phyloP scores from a whole-genome alignment of 2,888 invertebrate genomes.

The Oxystoma pomonae region DNA sequence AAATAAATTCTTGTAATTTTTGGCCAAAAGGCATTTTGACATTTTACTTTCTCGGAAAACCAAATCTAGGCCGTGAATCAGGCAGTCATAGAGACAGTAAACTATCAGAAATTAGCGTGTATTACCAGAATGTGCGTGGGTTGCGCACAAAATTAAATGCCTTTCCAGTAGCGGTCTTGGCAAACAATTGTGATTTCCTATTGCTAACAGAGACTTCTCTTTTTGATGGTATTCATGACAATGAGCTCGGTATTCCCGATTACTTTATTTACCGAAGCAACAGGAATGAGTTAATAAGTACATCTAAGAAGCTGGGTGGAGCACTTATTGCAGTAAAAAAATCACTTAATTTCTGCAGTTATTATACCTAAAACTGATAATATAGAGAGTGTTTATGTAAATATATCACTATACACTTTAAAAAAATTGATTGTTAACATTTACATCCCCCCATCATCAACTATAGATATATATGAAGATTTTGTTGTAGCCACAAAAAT shows the following conservation, averaged over 20 bases:
- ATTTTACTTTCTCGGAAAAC: not conserved
- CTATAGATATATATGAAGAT: too few species aligned
- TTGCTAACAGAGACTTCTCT: not conserved
- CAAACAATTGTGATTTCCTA: not conserved
- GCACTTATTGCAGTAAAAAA: not conserved
- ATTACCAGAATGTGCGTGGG: not conserved
- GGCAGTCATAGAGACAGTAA: not conserved
- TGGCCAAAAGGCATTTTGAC: not conserved
- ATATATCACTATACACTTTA: too few species aligned
- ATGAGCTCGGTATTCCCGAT: not conserved
- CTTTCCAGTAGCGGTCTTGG: not conserved
- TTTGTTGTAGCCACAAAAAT: too few species aligned
- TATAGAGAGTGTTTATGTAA: too few species aligned
- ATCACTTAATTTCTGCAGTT: too few species aligned
- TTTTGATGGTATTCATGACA: not conserved
- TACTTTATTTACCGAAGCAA: not conserved
- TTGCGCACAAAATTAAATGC: not conserved
- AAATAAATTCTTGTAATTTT: not conserved
- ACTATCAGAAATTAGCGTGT: not conserved
- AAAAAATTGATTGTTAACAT: too few species aligned
- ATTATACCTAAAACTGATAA: too few species aligned
- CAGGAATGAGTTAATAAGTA: not conserved
- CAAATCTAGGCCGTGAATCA: not conserved
- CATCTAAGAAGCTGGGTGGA: not conserved
- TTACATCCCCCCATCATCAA: too few species aligned